Evolutionary conservation across 1,140 invertebrate species (phyloP).

Genomic region (Nephila pilipes): DNA sequence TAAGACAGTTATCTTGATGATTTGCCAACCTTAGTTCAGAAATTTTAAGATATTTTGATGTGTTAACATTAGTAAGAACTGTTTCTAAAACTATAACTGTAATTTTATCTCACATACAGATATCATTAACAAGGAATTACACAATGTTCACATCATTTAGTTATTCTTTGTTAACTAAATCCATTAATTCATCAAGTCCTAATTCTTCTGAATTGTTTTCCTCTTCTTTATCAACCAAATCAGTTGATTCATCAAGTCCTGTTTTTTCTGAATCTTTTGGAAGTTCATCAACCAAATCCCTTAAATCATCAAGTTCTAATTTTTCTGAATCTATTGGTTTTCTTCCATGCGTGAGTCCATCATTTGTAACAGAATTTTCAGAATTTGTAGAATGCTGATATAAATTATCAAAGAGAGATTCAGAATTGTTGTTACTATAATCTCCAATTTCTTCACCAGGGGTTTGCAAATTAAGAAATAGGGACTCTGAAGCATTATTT

Average conservation of each 20-base stretch:
- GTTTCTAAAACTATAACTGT: too few species aligned
- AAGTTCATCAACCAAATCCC: not conserved
- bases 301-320: not conserved
- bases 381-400: not conserved
- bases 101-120: not conserved
- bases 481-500: too few species aligned
- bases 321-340: not conserved
- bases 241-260: too few species aligned
- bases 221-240: too few species aligned
- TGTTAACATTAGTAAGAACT: too few species aligned
- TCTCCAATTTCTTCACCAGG: not conserved
- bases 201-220: constrained; percentile 36
- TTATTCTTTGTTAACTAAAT: not conserved
- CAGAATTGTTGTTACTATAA: not conserved
- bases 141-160: not conserved
- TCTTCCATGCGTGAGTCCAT: not conserved
- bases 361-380: not conserved
- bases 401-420: not conserved
- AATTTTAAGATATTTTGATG: too few species aligned
- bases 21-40: too few species aligned
- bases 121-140: not conserved
- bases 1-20: too few species aligned
- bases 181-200: constrained; percentile 54
- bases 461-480: not conserved
- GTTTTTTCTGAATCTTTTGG: too few species aligned